Evolutionary conservation across 2,888 invertebrate genomes (phyloP), one percentile per base, ranked within the genome.

Genomic region (Omphaloscelis lunosa): DNA sequence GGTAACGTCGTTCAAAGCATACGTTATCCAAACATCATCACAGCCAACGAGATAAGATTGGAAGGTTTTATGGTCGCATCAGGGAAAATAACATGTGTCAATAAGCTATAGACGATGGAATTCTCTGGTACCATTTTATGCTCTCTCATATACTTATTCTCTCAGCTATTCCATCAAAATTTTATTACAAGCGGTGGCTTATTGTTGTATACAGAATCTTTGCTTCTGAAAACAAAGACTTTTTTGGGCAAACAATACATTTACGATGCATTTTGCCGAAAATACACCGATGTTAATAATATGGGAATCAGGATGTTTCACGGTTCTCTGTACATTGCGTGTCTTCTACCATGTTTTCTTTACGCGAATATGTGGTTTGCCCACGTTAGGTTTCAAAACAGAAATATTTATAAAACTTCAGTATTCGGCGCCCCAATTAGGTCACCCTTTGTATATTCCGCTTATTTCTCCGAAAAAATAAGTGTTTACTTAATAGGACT

Each of bases 1-100:
- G 53, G 80, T 58, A 75, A 69, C 23, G 29, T 72, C 17, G 48
- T 76, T 79, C 84, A 85, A 89, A 81, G 86, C 82, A 89, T 91
- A 92, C 91, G 91, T 93, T 92, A 92, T 92, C 92, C 88, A 90
- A 92, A 93, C 89, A 91, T 91, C 90, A 92, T 90, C 74, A 79
- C 62, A 83, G n/a, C 88, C 88, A 88, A 90, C 82, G 80, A 92
- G 93, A 94, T 93, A 93, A 94, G 92, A 94, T 93, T 92, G 91
- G 89, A 88, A 87, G 90, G 90, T 94, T 95, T 95, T 95, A 94
- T 92, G 93, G 91, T 87, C 91, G 84, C 91, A 93, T 94, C 91
- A 90, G 88, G 89, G 92, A 92, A 93, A 94, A 94, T 94, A 94
- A 94, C 94, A 94, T 92, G 92, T 93, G 93, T 94, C 93, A 94